Evolutionary conservation across 2,797 vertebrate species (phyloP).

Genomic region (Falco novaeseelandiae): DNA sequence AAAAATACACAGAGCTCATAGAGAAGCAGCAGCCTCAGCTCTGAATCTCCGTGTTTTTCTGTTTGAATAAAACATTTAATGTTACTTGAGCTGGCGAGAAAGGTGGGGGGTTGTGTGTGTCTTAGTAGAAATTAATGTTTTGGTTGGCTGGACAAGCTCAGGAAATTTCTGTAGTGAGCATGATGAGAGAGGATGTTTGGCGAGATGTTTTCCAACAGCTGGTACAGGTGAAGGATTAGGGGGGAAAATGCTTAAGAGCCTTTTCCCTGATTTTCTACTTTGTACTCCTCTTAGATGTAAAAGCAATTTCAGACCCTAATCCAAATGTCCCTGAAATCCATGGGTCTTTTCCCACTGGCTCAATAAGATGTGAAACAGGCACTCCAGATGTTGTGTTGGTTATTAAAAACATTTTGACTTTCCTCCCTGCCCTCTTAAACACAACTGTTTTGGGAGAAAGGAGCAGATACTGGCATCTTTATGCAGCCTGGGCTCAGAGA

Average conservation of each 20-base stretch:
- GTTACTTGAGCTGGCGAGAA: constrained; percentile 62
- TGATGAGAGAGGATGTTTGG: constrained; percentile 62
- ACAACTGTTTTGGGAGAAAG: background rate
- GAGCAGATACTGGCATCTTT: background rate
- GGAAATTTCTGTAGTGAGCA: constrained; percentile 62
- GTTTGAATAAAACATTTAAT: constrained; percentile 57
- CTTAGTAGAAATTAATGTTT: constrained; percentile 65
- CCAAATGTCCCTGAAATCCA: background rate
- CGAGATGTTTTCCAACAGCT: constrained; percentile 41
- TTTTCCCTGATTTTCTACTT: background rate
- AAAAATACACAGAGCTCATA: constrained; percentile 48
- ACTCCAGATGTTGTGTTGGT: background rate
- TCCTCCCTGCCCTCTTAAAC: background rate
- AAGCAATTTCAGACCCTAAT: background rate
- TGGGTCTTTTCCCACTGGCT: background rate
- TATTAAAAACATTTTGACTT: background rate
- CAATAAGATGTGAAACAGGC: background rate
- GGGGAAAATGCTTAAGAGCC: background rate
- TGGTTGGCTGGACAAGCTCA: constrained; percentile 47
- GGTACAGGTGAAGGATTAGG: constrained; percentile 44
- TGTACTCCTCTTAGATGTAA: background rate
- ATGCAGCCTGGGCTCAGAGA: background rate
- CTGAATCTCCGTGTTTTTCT: constrained; percentile 45
- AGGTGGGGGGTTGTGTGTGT: constrained; percentile 51
- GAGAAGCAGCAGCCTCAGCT: constrained; percentile 32